These are phyloP conservation scores for Drosophila cognata DNA, from an alignment of 2,888 invertebrate species.

Conservation along the genomic window DNA sequence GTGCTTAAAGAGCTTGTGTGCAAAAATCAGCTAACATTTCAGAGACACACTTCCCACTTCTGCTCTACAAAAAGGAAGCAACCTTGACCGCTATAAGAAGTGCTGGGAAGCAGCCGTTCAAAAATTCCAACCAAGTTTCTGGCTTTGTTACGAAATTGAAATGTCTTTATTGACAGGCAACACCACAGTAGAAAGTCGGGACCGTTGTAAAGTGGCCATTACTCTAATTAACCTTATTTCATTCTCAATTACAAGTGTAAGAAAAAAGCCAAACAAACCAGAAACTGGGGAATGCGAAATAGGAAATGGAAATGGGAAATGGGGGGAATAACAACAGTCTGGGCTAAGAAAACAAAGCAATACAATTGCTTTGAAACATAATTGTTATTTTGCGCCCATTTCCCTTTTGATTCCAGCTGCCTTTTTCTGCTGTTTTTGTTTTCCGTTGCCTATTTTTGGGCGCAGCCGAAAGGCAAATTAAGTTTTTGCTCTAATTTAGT, in stretches of 20 bases:
- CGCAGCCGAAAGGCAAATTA: constrained; percentile 78
- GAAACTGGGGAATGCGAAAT: constrained; percentile 17
- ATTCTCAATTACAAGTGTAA: constrained; percentile 77
- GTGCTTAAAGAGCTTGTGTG: constrained; percentile 39
- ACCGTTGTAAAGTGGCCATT: constrained; percentile 68
- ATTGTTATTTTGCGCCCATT: constrained; percentile 80
- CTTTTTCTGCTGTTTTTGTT: constrained; percentile 19
- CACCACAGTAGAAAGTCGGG: constrained; percentile 6
- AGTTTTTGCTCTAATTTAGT: constrained; percentile 81
- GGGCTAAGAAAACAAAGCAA: constrained; percentile 61
- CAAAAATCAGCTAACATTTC: constrained; percentile 26
- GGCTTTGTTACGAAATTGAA: constrained; percentile 46
- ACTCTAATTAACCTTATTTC: constrained; percentile 81
- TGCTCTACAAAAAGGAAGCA: constrained; percentile 30
- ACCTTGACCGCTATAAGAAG: constrained; percentile 64
- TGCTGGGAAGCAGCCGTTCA: not conserved
- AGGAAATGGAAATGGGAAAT: constrained; percentile 5
- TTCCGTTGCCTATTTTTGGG: constrained; percentile 65
- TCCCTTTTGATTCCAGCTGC: constrained; percentile 66
- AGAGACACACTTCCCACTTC: constrained; percentile 8
- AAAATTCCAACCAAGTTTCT: constrained; percentile 22
- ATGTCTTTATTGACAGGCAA: constrained; percentile 43
- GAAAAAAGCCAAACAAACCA: constrained; percentile 48
- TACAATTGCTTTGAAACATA: constrained; percentile 81
- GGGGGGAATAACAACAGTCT: constrained; percentile 30